A percentile compares a stretch with the other conserved stretches of the same genome.
Conservation (phyloP, 1,140 invertebrate species). For the Drosophila truncata region DNA sequence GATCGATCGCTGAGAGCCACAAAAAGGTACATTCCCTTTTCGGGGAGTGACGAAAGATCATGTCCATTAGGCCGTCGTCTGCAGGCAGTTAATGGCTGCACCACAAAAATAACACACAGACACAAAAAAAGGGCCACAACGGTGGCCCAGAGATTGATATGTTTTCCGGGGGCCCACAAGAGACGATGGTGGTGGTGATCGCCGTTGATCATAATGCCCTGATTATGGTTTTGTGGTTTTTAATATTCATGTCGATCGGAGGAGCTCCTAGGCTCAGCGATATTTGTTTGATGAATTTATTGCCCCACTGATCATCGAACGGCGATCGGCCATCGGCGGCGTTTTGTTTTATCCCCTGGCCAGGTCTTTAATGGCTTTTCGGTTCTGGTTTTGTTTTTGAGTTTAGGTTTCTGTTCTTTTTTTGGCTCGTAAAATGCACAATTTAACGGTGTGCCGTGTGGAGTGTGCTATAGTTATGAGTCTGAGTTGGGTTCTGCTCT, state of each 20-base stretch:
- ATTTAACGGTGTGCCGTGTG: slow-evolving; percentile 69
- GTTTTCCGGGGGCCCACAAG: slow-evolving; percentile 44
- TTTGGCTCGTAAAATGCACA: slow-evolving; percentile 68
- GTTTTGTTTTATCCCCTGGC: slow-evolving; percentile 63
- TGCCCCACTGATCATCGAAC: slow-evolving; percentile 65
- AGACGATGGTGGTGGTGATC: not conserved
- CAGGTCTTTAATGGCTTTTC: slow-evolving; percentile 56
- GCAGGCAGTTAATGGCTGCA: slow-evolving; percentile 74
- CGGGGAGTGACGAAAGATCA: slow-evolving; percentile 79
- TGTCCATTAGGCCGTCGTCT: slow-evolving; percentile 73
- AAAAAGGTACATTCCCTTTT: slow-evolving; percentile 65
- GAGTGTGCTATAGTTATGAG: slow-evolving; percentile 68
- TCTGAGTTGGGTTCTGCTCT: slow-evolving; percentile 20
- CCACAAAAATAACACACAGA: slow-evolving; percentile 16
- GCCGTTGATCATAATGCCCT: slow-evolving; percentile 73
- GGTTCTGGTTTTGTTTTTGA: slow-evolving; percentile 32
- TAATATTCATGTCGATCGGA: slow-evolving; percentile 74
- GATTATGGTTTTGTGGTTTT: slow-evolving; percentile 81
- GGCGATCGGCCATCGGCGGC: slow-evolving; percentile 28
- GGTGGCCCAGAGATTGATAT: slow-evolving; percentile 72
- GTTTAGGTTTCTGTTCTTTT: slow-evolving; percentile 15
- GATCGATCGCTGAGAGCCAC: slow-evolving; percentile 23
- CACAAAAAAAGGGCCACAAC: slow-evolving; percentile 47
- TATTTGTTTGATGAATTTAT: slow-evolving; percentile 81
- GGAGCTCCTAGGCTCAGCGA: slow-evolving; percentile 45